Evolutionary conservation across 2,113 vertebrate genomes (phyloP), one percentile per base, ranked within the genome.

Genomic region (Grus americana): DNA sequence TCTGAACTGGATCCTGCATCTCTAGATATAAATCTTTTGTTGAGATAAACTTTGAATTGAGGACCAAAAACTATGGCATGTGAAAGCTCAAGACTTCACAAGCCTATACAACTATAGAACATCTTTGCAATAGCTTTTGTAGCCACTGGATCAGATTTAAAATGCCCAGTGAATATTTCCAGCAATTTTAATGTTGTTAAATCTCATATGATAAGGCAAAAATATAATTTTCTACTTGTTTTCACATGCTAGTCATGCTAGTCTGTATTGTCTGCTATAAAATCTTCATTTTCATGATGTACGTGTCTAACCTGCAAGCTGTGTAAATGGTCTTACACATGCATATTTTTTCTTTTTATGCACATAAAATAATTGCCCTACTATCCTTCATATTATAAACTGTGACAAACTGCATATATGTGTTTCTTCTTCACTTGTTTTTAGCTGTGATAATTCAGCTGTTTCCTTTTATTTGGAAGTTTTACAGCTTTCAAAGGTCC

Each of bases 291-390:
- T 94, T 91, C 34, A 65, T 92, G 67, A 88, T 40, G 47, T 75
- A 66, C 5, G 0, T 86, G 85, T 92, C 54, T 78, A 96, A 89
- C 83, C 29, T 75, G n/a, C 21, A 90, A 78, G 70, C 67, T 93
- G 42, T 71, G 54, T 76, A 92, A 95, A 94, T 95, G 62, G 93
- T 96, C 94, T 92, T 58, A 95, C 70, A 82, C 10, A 63, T 79
- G 23, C 42, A 73, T 89, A 91, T 57, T 94, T 40, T 44, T 50
- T 68, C 70, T 87, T 92, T 92, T 87, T 82, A 95, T 58, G 47
- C 86, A 89, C 58, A 92, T 73, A 79, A 88, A 95, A 91, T 76
- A 95, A 92, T 92, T 94, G 52, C 74, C 24, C 14, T 93, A 79
- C 40, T 93, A 84, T 74, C 36, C 46, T 71, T 76, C 76, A 78